Base-by-base conservation (phyloP, 2,888 invertebrate genomes). In the Leptopterna dolabrata region DNA sequence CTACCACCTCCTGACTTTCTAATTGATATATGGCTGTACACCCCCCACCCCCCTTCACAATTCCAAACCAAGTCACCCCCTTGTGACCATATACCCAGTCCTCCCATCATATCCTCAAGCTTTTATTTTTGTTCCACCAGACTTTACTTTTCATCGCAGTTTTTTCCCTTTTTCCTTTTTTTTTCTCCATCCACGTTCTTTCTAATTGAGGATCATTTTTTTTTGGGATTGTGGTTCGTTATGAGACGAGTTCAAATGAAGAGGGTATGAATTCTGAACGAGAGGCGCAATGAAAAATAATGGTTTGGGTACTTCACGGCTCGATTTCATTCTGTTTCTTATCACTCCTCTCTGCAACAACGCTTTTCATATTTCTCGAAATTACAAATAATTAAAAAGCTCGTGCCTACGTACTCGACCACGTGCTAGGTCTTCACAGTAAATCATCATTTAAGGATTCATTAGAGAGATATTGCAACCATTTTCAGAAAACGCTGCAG, bases 51-150 rank as follows among this genome's bases (percentile, higher is more conserved):
- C 13, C 9, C n/a, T 24, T 13, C 63, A 19, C 19, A 19, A 13
- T n/a, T n/a, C n/a, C n/a, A n/a, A n/a, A n/a, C n/a, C n/a, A 63
- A 63, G 63, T 63, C 63, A 63, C 63, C 63, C 63, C 63, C 63
- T 63, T 63, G 63, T 63, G 63, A 27, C 47, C 63, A 63, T 63
- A 63, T 63, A 24, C 63, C 63, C 63, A 63, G 63, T 63, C 13
- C 24, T 63, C 63, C 63, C 63, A 63, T 63, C 63, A 63, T 63
- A 63, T 27, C 19, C 63, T 63, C 63, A 24, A 63, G 63, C 24
- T 63, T 63, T 27, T 63, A 11, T 63, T 63, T 55, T 55, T 24
- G 2, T 63, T 19, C 63, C 51, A n/a, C n/a, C n/a, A n/a, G 51
- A 16, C 16, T 51, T 51, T 51, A 51, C 63, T 63, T 63, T 63